Percentiles rank a stretch among this genome's conserved stretches.
These are phyloP conservation scores for Omphaloscelis lunosa DNA, from an alignment of 2,888 invertebrate genomes.

Conservation along the genomic window DNA sequence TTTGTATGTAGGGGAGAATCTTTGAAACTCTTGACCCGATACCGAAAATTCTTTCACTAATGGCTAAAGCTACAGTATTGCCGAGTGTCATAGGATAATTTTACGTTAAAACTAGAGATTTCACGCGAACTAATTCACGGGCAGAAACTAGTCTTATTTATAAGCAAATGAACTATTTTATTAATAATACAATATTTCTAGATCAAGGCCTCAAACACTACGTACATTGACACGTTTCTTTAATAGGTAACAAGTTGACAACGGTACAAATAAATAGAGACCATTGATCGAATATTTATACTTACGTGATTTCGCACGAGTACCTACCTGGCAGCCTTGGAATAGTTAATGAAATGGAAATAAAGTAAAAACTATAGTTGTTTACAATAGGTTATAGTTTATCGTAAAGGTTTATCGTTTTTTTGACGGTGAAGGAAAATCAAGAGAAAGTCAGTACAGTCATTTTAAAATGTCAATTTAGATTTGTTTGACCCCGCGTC, in stretches of 20 bases:
- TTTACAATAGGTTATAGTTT: not conserved
- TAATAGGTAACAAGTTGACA: conserved; percentile 21
- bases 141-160: not conserved
- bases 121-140: no score
- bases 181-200: conserved; percentile 38
- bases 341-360: not conserved
- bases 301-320: conserved; percentile 26
- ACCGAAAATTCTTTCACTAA: no score
- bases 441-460: not conserved
- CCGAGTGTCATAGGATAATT: no score
- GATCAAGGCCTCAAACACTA: conserved; percentile 54
- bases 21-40: no score
- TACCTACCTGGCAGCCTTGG: not conserved
- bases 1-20: no score
- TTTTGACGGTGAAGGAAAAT: no score
- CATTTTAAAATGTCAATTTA: not conserved
- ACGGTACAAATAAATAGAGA: conserved; percentile 9
- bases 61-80: no score
- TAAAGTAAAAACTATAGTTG: not conserved
- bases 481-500: not conserved
- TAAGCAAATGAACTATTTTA: not conserved
- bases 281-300: conserved; percentile 29
- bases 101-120: no score
- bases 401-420: not conserved
- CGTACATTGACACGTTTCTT: conserved; percentile 55